Base-by-base conservation (phyloP, 2,888 invertebrate genomes). In the Pheosia tremula region DNA sequence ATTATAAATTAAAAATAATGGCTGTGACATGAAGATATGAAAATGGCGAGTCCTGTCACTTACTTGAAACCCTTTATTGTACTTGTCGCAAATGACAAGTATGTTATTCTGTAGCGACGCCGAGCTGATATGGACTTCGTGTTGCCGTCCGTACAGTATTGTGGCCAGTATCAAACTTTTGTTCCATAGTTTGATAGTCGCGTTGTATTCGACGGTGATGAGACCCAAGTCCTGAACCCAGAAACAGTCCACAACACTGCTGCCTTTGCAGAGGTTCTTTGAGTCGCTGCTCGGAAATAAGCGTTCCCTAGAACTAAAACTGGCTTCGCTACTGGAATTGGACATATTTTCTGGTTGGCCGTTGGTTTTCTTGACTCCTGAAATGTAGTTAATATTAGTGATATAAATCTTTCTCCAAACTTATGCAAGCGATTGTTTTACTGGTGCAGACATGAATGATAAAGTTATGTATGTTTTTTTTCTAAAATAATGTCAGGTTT, bases 161-260 rank as follows among this genome's bases (percentile, higher is more conserved):
- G 83, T 80, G 0, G 77, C 68, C 3, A 92, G 54, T 54, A 88
- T 85, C 54, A 90, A 61, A 5, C 83, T 76, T 7, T 74, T 74
- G 55, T 84, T 81, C 94, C 94, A 94, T 5, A 93, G 77, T 61
- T 93, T 93, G 3, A 93, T 85, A 0, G 85, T 86, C 0, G 88
- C 90, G 58, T 91, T 92, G 10, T 78, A 81, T 59, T 92, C 91
- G 0, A 94, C 84, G 0, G 91, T 91, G 4, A 94, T 73, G 1
- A 94, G 77, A 0, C 91, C 90, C 1, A 82, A 60, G 11, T 84
- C 84, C 8, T 69, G 68, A 0, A 90, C 58, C 83, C 87, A 89
- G 75, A 88, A 93, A 60, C 91, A 90, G 36, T 88, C 86, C 0
- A 93, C 85, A 0, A 92, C 71, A 0, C 82, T 77, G 37, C 87